Evolutionary conservation across 1,140 invertebrate genomes (phyloP).

Genomic region (Leptinotarsa defecta): DNA sequence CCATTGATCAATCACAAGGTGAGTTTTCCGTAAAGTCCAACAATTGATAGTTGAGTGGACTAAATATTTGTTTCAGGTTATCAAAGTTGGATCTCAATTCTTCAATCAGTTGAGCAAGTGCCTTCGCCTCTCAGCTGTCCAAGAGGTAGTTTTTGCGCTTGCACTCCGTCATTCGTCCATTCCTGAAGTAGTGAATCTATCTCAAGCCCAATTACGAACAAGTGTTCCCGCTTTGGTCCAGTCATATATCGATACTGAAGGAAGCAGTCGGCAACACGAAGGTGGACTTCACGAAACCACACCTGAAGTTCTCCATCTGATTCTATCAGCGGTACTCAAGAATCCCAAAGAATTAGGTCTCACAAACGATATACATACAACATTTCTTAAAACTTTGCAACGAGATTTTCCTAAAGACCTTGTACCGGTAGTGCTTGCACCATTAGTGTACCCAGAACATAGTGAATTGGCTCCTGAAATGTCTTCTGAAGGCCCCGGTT

Average conservation of each 20-base stretch:
- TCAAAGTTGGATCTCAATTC: constrained; percentile 76
- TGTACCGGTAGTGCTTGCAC: constrained; percentile 85
- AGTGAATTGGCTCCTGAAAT: constrained; percentile 74
- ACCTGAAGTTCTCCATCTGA: constrained; percentile 84
- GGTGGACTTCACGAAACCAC: constrained; percentile 85
- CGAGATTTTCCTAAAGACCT: constrained; percentile 86
- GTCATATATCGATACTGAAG: constrained; percentile 79
- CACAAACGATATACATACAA: constrained; percentile 72
- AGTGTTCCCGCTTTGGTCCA: constrained; percentile 84
- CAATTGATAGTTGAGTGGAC: too few relatives aligned
- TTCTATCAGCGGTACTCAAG: constrained; percentile 69
- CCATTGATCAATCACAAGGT: constrained; percentile 67
- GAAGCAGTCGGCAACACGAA: constrained; percentile 70
- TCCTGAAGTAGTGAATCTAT: constrained; percentile 71
- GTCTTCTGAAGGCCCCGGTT: constrained; percentile 59
- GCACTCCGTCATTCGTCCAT: constrained; percentile 80
- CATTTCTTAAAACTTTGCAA: constrained; percentile 79
- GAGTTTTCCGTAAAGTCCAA: constrained; percentile 31
- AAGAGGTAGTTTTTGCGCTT: constrained; percentile 88
- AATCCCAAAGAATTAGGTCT: constrained; percentile 64
- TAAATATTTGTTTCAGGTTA: constrained; percentile 60
- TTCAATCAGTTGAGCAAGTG: constrained; percentile 82
- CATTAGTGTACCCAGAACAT: constrained; percentile 80
- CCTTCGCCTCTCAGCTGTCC: constrained; percentile 80
- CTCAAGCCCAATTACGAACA: constrained; percentile 77